These are phyloP conservation scores for Leucoma salicis DNA, from an alignment of 2,888 invertebrate species.

Conservation along the genomic window DNA sequence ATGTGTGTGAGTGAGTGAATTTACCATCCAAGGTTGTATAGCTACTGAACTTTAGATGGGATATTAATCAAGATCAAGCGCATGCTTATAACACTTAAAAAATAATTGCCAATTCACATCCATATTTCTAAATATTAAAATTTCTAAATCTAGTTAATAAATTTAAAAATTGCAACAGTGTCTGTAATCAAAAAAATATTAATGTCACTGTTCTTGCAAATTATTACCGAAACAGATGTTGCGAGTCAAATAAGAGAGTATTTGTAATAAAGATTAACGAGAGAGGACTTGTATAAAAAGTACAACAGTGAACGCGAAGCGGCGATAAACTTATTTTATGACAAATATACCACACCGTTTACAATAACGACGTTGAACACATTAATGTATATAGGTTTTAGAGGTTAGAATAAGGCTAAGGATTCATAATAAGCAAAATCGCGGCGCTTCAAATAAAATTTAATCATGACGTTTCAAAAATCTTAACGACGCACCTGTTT, in stretches of 20 bases:
- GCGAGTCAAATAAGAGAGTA: conserved; percentile 52
- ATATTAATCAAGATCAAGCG: too few species aligned
- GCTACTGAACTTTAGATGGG: too few species aligned
- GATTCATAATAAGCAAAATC: too few species aligned
- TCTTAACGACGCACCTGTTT: too few species aligned
- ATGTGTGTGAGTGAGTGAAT: too few species aligned
- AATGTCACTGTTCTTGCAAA: conserved; percentile 58
- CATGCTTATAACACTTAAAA: too few species aligned
- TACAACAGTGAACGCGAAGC: conserved; percentile 41
- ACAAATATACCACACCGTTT: conserved; percentile 34
- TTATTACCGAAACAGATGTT: conserved; percentile 68
- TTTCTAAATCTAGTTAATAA: not conserved
- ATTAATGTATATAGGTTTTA: conserved; percentile 14
- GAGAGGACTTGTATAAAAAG: conserved; percentile 45
- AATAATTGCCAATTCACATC: too few species aligned
- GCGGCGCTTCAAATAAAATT: too few species aligned
- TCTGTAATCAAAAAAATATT: conserved; percentile 39
- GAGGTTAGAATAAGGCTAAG: not conserved
- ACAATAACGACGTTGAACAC: conserved; percentile 25
- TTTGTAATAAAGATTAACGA: conserved; percentile 64
- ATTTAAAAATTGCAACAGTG: not conserved
- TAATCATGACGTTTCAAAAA: too few species aligned
- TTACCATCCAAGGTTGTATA: too few species aligned
- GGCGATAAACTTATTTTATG: conserved; percentile 41
- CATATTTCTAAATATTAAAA: too few species aligned